phyloP scores from a whole-genome alignment of 1,140 invertebrate genomes.

The Tetramorium simillimum region DNA sequence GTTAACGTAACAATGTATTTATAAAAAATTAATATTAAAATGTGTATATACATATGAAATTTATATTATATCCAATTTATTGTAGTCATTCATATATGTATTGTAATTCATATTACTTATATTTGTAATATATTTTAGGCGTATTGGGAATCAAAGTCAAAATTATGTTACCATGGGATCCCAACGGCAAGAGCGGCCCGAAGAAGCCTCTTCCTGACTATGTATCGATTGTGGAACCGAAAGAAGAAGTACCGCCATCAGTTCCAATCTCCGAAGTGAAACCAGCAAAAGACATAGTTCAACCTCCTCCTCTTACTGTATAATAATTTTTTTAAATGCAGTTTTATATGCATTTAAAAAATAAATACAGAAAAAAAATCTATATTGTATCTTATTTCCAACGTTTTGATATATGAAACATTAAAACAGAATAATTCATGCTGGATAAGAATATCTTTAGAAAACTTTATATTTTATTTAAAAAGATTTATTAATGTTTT shows the following conservation, averaged over 20 bases:
- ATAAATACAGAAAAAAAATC: slow-evolving; percentile 56
- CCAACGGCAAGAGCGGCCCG: slow-evolving; percentile 98
- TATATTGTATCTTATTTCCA: slow-evolving; percentile 2
- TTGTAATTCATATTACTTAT: slow-evolving; percentile 4
- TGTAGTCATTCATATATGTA: background rate
- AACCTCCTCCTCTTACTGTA: slow-evolving; percentile 70
- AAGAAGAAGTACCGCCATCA: slow-evolving; percentile 91
- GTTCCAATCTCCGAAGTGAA: slow-evolving; percentile 89
- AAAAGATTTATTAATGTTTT: slow-evolving; percentile 43
- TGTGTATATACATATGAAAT: background rate
- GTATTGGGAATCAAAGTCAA: slow-evolving; percentile 98
- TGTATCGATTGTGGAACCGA: slow-evolving; percentile 97
- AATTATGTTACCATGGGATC: slow-evolving; percentile 99
- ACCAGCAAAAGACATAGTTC: slow-evolving; percentile 83
- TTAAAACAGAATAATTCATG: background rate
- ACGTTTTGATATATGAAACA: background rate
- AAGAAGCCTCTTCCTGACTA: slow-evolving; percentile 99
- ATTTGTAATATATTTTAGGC: slow-evolving; percentile 76
- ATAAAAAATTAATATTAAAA: background rate
- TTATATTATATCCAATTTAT: background rate
- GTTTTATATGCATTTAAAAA: slow-evolving; percentile 42
- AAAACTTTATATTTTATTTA: slow-evolving; percentile 47
- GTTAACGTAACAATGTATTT: background rate
- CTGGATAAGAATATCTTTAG: slow-evolving; percentile 1
- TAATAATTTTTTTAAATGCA: slow-evolving; percentile 62